Evolutionary conservation across 2,113 vertebrate genomes (phyloP), one percentile per base, ranked within the genome.

Genomic region (Anseranas semipalmata): DNA sequence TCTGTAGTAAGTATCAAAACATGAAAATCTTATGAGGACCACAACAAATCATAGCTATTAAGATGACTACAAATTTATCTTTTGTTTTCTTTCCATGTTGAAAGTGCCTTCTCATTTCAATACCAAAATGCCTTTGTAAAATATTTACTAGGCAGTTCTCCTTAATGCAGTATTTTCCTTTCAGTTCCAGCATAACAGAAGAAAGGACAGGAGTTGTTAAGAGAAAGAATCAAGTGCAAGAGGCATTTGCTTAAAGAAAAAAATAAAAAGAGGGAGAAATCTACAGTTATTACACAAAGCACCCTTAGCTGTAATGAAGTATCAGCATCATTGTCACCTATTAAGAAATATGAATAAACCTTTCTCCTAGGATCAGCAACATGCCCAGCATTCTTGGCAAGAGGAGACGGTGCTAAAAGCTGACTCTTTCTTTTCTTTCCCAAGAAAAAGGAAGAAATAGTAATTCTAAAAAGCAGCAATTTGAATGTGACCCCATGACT

Each of bases 401-500:
- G n/a, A 58, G 63, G 21, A 89, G 18, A 35, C 24, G 24, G 22
- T 70, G 27, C 37, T 93, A 72, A 88, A 87, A 92, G 48, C 48
- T 39, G 19, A 52, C 72, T 58, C 17, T 50, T 82, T 71, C 33
- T 68, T 63, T 30, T 16, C 50, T n/a, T 66, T 12, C 20, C 33
- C 41, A 10, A 41, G 78, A 86, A 71, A 84, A 76, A 33, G 39
- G 5, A 85, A 10, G 39, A 90, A 90, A 73, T 5, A 9, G 28
- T 68, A 87, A 83, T 90, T 94, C 12, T 71, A 73, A 43, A 94
- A 92, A 65, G 10, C 12, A 10, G 12, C 63, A 32, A 66, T 84
- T 60, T 93, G 71, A 96, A 96, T 91, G 77, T 77, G 82, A 95
- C 48, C 89, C 33, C 3, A 1, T 7, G 46, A 63, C 25, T 48